These are phyloP conservation scores for Lasioglossum marginatum DNA, from an alignment of 2,888 invertebrate genomes.

Conservation along the genomic window DNA sequence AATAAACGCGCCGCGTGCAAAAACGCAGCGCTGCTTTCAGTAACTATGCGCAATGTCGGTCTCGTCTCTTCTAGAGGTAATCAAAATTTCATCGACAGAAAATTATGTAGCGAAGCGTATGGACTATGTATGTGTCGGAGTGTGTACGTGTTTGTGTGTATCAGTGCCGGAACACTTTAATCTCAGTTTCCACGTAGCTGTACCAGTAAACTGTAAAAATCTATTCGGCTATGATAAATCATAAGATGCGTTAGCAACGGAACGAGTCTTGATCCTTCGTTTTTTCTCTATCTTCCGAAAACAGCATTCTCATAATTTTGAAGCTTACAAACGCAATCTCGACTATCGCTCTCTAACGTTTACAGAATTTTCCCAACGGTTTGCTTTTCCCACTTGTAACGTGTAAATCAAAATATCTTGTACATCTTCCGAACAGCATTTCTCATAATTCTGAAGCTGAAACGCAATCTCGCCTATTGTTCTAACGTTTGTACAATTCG, in stretches of 20 bases:
- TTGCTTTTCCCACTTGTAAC: constrained; percentile 21
- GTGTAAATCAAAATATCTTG: constrained; percentile 23
- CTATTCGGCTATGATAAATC: constrained; percentile 54
- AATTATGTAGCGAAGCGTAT: constrained; percentile 70
- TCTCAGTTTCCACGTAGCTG: constrained; percentile 66
- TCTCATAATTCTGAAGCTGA: constrained; percentile 34
- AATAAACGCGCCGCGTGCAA: constrained; percentile 33
- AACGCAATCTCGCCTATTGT: constrained; percentile 34
- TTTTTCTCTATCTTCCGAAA: not conserved
- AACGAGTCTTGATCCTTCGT: constrained; percentile 55
- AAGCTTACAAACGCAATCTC: not conserved
- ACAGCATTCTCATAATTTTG: constrained; percentile 24
- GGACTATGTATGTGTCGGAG: constrained; percentile 64
- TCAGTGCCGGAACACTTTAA: constrained; percentile 67
- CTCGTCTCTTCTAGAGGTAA: constrained; percentile 35
- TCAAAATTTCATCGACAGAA: constrained; percentile 58
- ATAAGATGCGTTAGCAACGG: constrained; percentile 50
- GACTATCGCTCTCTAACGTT: constrained; percentile 31
- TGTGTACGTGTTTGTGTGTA: constrained; percentile 31
- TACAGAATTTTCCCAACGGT: constrained; percentile 9
- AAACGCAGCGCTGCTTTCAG: constrained; percentile 16
- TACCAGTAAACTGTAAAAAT: constrained; percentile 67
- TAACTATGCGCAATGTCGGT: constrained; percentile 33
- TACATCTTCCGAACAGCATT: constrained; percentile 9
- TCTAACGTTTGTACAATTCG: constrained; percentile 25